These are phyloP conservation scores for Phengaris arion DNA, from an alignment of 2,888 invertebrate species.

Conservation along the genomic window DNA sequence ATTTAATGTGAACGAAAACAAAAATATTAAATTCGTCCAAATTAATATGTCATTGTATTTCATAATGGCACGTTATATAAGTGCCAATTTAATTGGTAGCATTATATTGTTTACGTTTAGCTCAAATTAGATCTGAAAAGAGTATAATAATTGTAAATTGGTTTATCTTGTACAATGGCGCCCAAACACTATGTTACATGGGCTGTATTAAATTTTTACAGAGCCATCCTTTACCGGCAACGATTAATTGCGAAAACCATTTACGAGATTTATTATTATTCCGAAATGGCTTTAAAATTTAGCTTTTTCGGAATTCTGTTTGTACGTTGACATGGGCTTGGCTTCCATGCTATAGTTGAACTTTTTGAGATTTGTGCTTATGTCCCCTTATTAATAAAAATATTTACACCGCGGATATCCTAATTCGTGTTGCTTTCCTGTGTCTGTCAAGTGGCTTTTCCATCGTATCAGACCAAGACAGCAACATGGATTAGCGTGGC, in stretches of 20 bases:
- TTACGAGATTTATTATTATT: conserved; percentile 71
- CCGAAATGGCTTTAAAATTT: conserved; percentile 42
- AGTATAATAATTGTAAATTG: conserved; percentile 46
- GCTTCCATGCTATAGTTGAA: no score
- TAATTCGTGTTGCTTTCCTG: no score
- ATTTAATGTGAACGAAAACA: no score
- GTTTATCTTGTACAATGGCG: conserved; percentile 50
- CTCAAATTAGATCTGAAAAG: conserved; percentile 33
- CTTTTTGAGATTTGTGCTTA: no score
- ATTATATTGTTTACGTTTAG: conserved; percentile 40
- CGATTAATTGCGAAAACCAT: conserved; percentile 72
- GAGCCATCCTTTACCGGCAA: conserved; percentile 67
- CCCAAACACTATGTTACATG: conserved; percentile 58
- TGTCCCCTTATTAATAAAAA: no score
- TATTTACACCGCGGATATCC: no score
- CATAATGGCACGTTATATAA: no score
- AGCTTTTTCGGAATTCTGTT: neutral
- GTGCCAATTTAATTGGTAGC: neutral
- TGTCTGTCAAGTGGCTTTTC: no score
- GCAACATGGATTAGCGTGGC: no score
- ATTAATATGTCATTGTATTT: no score
- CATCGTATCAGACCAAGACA: no score
- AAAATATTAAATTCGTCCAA: no score
- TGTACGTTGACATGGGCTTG: neutral
- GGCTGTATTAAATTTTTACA: conserved; percentile 70